Base-by-base conservation (phyloP, 1,140 invertebrate species). In the Anastatus disparis region DNA sequence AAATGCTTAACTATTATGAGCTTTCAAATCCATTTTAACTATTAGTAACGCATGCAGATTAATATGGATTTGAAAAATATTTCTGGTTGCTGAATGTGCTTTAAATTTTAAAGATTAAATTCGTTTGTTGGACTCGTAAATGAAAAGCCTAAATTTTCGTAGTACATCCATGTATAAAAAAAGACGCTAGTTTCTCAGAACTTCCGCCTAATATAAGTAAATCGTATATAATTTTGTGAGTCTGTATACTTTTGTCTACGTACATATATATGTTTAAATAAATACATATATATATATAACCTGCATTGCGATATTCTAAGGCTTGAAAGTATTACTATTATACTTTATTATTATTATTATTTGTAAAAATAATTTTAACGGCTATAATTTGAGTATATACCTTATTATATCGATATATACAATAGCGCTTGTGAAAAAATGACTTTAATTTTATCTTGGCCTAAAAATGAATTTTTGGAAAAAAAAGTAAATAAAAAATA, bases 381-480 rank as follows among this genome's bases (percentile, higher is more conserved):
- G n/a, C 31, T 31, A 48, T 22, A 64, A n/a, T n/a, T 31, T 17
- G 9, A 22, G 24, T 53, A 40, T 22, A 20, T 55, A 55, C 50
- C 22, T 55, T 44, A n/a, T 24, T 53, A 65, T 65, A 53, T 42
- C 50, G 24, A 65, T 40, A 56, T 66, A 40, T 40, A 42, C n/a
- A 66, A n/a, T 56, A 66, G 67, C 58, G 67, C 66, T 69, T 69
- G 46, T n/a, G n/a, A 8, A 42, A 22, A 9, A 42, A 17, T 42
- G 2, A n/a, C 63, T 17, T 29, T 17, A 56, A 38, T 38, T 12
- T 7, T 53, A 52, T 68, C n/a, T n/a, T n/a, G n/a, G n/a, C n/a
- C n/a, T n/a, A n/a, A n/a, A n/a, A n/a, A n/a, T n/a, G n/a, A n/a
- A n/a, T n/a, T n/a, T n/a, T n/a, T n/a, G n/a, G n/a, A n/a, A n/a